Base-by-base conservation (phyloP, 2,113 vertebrate species). In the Nothocercus nigrocapillus region DNA sequence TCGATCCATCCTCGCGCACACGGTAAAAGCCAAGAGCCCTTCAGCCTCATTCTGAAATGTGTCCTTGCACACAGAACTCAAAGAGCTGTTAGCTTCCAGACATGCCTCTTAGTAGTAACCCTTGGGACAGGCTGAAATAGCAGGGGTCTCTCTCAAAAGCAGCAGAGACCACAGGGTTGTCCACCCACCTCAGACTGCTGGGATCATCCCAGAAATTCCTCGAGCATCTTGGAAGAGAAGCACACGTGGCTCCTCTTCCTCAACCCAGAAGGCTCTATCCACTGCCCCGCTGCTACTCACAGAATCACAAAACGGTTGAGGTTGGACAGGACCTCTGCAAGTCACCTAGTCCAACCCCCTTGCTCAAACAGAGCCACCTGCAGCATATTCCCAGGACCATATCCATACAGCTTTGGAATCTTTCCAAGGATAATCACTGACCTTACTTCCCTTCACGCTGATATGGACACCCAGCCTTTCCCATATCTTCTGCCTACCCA, bases 131-230 rank as follows among this genome's bases (percentile, higher is more conserved):
- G 36, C n/a, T 38, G 64, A 45, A 47, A 53, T 8, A 5, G 21
- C 30, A 88, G 68, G 13, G 25, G 19, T 24, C 8, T 6, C 24
- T 2, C 42, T 32, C 53, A 36, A 47, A n/a, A 4, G n/a, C 5
- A 13, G 30, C 0, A 0, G 0, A 56, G 61, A 13, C 68, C 24
- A 16, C 0, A 0, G 32, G 17, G 13, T 3, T 68, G 22, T 72
- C 17, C 34, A 64, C 75, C 49, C 51, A 44, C 20, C 53, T 62
- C 51, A 11, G 25, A 20, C 30, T 3, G 1, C 28, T 51, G 38
- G 5, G 17, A 49, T 18, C 21, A 38, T 51, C 32, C 34, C 51
- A 36, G 4, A 7, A 28, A 45, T 62, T 85, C 54, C 68, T 19
- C 1, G 0, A 88, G 64, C 16, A 32, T 56, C 68, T 18, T 22